Evolutionary conservation across 2,113 vertebrate species (phyloP).

Genomic region (Sorex fumeus): DNA sequence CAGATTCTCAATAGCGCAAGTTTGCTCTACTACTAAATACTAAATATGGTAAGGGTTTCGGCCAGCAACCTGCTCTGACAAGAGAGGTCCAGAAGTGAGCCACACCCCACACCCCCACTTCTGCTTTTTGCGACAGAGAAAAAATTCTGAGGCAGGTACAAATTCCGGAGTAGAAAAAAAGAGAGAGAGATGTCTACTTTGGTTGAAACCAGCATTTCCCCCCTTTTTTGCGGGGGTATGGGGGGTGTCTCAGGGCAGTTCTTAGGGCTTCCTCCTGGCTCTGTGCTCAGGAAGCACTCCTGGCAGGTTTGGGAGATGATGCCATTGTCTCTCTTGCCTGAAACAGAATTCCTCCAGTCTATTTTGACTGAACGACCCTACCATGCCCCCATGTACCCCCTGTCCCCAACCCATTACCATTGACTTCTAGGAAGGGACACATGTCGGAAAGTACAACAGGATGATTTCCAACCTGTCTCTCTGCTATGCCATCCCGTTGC

Average conservation of each 20-base stretch:
- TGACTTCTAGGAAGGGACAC: neutral
- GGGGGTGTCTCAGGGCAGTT: no score
- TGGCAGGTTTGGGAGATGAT: no score
- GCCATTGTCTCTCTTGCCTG: no score
- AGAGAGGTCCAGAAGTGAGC: neutral
- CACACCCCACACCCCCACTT: neutral
- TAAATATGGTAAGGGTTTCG: neutral
- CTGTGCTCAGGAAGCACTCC: no score
- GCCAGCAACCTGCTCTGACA: neutral
- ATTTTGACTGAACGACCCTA: neutral
- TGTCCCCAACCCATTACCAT: neutral
- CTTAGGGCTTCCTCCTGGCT: no score
- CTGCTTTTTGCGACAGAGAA: neutral
- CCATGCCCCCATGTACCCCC: no score
- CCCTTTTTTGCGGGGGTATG: neutral
- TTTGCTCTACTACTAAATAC: neutral
- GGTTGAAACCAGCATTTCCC: constrained; percentile 41
- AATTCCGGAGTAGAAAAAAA: neutral
- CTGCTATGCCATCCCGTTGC: neutral
- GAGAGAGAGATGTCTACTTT: constrained; percentile 2
- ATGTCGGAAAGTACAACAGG: neutral
- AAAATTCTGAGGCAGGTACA: neutral
- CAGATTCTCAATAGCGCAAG: neutral
- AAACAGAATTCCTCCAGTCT: no score
- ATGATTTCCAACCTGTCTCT: neutral